Percentiles rank a stretch among this genome's conserved stretches.
Conservation (phyloP, 2,797 vertebrate genomes). For the Sebastes oblongus region DNA sequence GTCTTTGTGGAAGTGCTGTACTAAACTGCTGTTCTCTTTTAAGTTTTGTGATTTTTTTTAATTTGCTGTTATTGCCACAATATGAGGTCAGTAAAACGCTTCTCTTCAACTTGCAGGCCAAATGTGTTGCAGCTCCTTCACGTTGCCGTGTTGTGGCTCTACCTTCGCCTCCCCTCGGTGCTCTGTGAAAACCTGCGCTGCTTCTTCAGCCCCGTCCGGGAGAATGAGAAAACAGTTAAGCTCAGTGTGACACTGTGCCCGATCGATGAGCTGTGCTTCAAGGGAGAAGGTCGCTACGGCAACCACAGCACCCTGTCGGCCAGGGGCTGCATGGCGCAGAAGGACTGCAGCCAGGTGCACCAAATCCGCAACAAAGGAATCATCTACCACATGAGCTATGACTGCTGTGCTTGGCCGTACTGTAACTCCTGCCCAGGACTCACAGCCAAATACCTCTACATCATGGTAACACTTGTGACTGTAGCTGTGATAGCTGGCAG, state of each 20-base stretch:
- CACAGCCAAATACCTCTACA: background rate
- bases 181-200: constrained; percentile 70
- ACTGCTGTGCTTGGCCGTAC: constrained; percentile 71
- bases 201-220: constrained; percentile 69
- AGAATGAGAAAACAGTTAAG: background rate
- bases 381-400: constrained; percentile 57
- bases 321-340: constrained; percentile 64
- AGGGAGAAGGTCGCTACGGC: constrained; percentile 62
- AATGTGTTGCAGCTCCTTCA: constrained; percentile 30
- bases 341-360: constrained; percentile 44
- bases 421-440: constrained; percentile 65
- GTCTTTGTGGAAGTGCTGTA: background rate
- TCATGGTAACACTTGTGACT: constrained; percentile 26
- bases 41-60: background rate
- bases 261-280: constrained; percentile 67
- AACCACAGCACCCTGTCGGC: constrained; percentile 56
- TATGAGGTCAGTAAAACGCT: background rate
- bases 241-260: constrained; percentile 62
- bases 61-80: background rate
- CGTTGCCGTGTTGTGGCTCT: constrained; percentile 36
- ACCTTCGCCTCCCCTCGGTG: constrained; percentile 51
- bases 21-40: background rate
- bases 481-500: background rate
- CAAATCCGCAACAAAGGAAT: constrained; percentile 43
- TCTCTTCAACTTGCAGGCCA: constrained; percentile 24